These are phyloP conservation scores for Drosophila tropicalis DNA, from an alignment of 1,140 invertebrate species.

Conservation along the genomic window DNA sequence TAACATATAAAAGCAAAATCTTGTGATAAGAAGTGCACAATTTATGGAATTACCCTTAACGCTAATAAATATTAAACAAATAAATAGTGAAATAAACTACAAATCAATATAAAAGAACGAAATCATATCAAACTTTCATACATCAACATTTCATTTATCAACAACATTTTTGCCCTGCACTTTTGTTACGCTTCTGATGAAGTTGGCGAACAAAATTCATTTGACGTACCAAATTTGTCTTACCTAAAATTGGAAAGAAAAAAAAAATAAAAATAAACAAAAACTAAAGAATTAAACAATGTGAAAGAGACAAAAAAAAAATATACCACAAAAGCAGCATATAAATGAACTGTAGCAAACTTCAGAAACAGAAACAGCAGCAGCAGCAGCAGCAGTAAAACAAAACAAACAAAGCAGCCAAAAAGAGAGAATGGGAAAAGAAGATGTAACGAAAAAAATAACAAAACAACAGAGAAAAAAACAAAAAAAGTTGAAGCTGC, in stretches of 20 bases:
- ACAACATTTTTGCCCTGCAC: conserved; percentile 3
- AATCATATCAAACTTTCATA: conserved; percentile 5
- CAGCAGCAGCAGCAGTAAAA: conserved; percentile 61
- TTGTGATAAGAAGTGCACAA: background rate
- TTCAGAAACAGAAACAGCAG: conserved; percentile 49
- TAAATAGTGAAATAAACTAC: conserved; percentile 7
- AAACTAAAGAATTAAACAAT: conserved; percentile 9
- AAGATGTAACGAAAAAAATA: conserved; percentile 5
- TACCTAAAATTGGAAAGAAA: conserved; percentile 23
- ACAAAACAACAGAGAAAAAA: too few species aligned
- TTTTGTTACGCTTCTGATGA: conserved; percentile 35
- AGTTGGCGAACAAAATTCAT: conserved; percentile 51
- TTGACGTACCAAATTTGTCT: conserved; percentile 58
- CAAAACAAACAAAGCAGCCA: conserved; percentile 72
- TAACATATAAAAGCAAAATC: background rate
- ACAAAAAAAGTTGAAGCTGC: conserved; percentile 28
- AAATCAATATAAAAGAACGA: background rate
- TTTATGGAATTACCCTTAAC: background rate
- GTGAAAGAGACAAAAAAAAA: conserved; percentile 30
- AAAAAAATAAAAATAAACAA: conserved; percentile 31
- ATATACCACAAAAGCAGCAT: conserved; percentile 59
- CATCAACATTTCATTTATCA: conserved; percentile 6
- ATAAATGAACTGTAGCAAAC: conserved; percentile 78
- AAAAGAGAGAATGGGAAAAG: conserved; percentile 42
- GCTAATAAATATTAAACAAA: background rate